Evolutionary conservation across 2,888 invertebrate genomes (phyloP), one percentile per base, ranked within the genome.

Genomic region (Lasioglossum figueresi): DNA sequence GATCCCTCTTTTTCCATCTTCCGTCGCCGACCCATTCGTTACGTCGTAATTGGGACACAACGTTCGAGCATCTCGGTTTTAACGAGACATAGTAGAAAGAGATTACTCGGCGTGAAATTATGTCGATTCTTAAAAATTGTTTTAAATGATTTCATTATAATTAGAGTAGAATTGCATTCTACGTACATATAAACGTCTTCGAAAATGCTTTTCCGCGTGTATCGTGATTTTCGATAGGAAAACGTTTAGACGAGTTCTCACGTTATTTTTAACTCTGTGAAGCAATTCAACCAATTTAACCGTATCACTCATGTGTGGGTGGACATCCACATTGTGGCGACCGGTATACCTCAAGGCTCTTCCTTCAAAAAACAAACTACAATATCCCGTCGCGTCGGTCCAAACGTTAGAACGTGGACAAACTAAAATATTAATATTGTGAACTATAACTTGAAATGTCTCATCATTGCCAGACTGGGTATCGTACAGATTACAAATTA

Each of bases 291-390:
- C 63, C 27, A 31, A 31, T 63, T 63, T 31, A 63, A 16, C 16
- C 63, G 63, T 31, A 31, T 31, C 59, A 10, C 12, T 12, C 63
- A 2, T 63, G 63, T 63, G 63, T 63, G 31, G 63, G 63, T 31
- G 31, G 16, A 63, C 63, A 31, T 27, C 31, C 63, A 63, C 31
- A 63, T 63, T 31, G 63, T 63, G 31, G 31, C 31, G 63, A 63
- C 6, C 63, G 63, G 63, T 63, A 31, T 63, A 63, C 63, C 63
- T 63, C 63, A 31, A 63, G 63, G 31, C 31, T 63, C 63, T 63
- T 63, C 16, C 31, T 63, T 63, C 63, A 31, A 63, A 63, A 63
- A 63, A 63, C 63, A 63, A 16, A 16, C 27, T 63, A 5, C 16
- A 63, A 63, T 27, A 63, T 1, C 6, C 0, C 16, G 14, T 2